phyloP scores from a whole-genome alignment of 2,888 invertebrate genomes.

The Rhabditoides inermis region DNA sequence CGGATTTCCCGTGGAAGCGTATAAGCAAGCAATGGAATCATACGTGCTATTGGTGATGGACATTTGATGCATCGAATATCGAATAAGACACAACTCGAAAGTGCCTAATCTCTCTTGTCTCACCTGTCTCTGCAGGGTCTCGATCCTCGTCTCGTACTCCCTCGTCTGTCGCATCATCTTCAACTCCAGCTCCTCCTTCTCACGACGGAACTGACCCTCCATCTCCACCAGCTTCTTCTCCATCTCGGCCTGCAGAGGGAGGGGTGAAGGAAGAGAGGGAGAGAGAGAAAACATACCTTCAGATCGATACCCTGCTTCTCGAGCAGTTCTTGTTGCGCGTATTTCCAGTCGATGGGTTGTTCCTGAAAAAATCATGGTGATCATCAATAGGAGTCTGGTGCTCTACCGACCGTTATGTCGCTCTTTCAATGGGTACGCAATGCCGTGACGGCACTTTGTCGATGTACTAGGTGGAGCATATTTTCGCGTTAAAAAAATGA shows the following conservation, averaged over 20 bases:
- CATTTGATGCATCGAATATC: too few relatives aligned
- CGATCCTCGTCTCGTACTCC: slow-evolving; percentile 93
- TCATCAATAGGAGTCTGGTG: not conserved
- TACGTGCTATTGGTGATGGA: too few relatives aligned
- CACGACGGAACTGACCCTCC: slow-evolving; percentile 89
- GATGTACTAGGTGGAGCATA: too few relatives aligned
- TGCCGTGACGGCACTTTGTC: too few relatives aligned
- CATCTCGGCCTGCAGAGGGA: too few relatives aligned
- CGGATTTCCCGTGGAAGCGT: too few relatives aligned
- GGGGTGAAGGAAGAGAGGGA: too few relatives aligned
- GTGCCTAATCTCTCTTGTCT: too few relatives aligned
- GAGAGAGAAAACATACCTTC: too few relatives aligned
- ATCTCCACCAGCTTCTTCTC: slow-evolving; percentile 81
- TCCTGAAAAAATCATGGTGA: slow-evolving; percentile 25
- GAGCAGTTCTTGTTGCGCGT: slow-evolving; percentile 87
- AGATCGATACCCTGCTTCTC: slow-evolving; percentile 97
- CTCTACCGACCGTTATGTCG: not conserved
- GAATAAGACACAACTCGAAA: too few relatives aligned
- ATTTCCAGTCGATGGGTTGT: slow-evolving; percentile 91
- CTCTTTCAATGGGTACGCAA: too few relatives aligned
- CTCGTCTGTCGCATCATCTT: slow-evolving; percentile 92
- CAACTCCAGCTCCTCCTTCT: slow-evolving; percentile 90
- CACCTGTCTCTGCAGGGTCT: slow-evolving; percentile 90
- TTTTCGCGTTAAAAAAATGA: not conserved
- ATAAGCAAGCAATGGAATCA: too few relatives aligned